These are phyloP conservation scores for Apantesis nais DNA, from an alignment of 2,888 invertebrate species.

Conservation along the genomic window DNA sequence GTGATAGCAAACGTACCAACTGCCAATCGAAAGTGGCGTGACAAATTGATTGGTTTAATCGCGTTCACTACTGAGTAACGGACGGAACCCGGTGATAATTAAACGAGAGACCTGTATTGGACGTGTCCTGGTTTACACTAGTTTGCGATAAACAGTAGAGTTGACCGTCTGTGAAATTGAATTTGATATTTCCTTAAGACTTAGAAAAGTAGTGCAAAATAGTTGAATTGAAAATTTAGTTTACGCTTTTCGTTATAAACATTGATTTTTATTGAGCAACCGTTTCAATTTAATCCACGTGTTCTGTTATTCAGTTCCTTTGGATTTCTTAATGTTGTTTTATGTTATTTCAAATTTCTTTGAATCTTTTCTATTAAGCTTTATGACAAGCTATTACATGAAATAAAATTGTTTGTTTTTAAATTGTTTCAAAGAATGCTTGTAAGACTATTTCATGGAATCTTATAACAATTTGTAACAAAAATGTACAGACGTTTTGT, in stretches of 20 bases:
- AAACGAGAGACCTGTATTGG: conserved; percentile 51
- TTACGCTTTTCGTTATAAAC: conserved; percentile 34
- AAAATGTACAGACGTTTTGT: conserved; percentile 38
- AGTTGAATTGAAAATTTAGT: conserved; percentile 48
- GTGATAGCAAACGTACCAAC: conserved; percentile 34
- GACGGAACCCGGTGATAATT: conserved; percentile 49
- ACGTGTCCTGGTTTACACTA: conserved; percentile 45
- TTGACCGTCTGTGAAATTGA: conserved; percentile 52
- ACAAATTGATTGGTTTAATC: conserved; percentile 57
- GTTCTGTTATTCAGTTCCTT: conserved; percentile 13
- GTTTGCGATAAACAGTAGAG: conserved; percentile 42
- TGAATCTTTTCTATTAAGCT: not conserved
- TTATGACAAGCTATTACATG: not conserved
- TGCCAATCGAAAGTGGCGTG: conserved; percentile 49
- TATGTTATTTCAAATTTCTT: not conserved
- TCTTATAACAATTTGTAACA: conserved; percentile 37
- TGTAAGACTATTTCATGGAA: conserved; percentile 25
- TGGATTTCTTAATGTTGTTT: conserved; percentile 10
- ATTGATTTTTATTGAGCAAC: conserved; percentile 35
- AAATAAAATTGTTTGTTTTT: conserved; percentile 8
- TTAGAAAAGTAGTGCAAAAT: conserved; percentile 48
- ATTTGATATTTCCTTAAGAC: conserved; percentile 52
- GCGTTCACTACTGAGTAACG: conserved; percentile 50
- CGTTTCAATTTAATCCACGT: conserved; percentile 25
- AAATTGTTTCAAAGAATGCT: conserved; percentile 16